Evolutionary conservation across 92 coral and sea anemone genomes (phyloP), one percentile per base, ranked within the genome.

Genomic region (Parazoanthus swiftii): DNA sequence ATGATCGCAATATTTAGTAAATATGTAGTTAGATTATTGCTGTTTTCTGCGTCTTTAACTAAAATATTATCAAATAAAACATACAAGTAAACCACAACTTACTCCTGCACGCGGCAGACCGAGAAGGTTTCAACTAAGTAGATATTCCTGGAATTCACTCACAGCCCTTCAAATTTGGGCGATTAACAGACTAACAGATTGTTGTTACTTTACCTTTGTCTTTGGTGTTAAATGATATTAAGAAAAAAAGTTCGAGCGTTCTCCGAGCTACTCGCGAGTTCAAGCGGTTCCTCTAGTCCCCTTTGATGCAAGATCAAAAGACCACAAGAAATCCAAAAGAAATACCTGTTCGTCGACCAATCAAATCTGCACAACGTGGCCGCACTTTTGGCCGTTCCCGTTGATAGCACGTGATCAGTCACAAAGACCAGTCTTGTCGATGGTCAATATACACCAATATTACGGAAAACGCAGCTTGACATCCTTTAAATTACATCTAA

Each of bases 221-320:
- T n/a, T 72, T 72, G 78, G 15, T 74, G 21, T 35, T 74, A 35
- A 74, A 74, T 15, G 78, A 35, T 2, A n/a, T 29, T 13, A 36
- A 23, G 37, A 36, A 6, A 13, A 26, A 36, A 72, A 29, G 37
- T 6, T 26, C 20, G 59, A 54, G 59, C 18, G 59, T 11, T 13
- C 14, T 54, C 59, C 76, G 39, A 11, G 76, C 33, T 74, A n/a
- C 44, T 36, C 44, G 44, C 7, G 11, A 13, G 7, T 74, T 14
- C 43, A 18, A 37, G 23, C 8, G 43, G 23, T 39, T 54, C 37
- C 78, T 74, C 78, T 23, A 74, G 43, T 74, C 7, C 78, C 43
- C 78, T 74, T 39, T 74, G 78, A 13, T 33, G n/a, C 8, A 13
- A 74, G 46, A 74, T 74, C 78, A 74, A 74, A 74, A 74, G 78